Conservation (phyloP, 2,113 vertebrate genomes). For the Ceyx margarethae region DNA sequence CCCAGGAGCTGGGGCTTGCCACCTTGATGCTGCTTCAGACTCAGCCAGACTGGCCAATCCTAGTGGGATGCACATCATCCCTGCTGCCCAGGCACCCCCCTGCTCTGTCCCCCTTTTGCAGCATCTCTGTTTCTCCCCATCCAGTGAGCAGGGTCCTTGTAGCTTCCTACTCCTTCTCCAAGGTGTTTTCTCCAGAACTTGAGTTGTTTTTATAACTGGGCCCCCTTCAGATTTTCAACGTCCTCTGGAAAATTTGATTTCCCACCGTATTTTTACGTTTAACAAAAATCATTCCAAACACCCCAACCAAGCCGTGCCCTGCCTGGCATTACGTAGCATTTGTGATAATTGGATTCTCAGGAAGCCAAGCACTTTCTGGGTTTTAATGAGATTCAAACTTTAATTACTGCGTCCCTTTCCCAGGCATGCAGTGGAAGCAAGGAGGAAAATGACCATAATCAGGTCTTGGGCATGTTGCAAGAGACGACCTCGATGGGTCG, state of each 20-base stretch:
- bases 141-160: not conserved
- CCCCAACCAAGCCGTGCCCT: conserved; percentile 38
- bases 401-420: conserved; percentile 63
- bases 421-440: conserved; percentile 41
- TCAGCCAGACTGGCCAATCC: not conserved
- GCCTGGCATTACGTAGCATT: conserved; percentile 29
- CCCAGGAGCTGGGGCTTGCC: not conserved
- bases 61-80: not conserved
- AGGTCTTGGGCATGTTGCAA: conserved; percentile 28
- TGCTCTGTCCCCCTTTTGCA: not conserved
- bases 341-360: conserved; percentile 66
- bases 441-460: conserved; percentile 59
- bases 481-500: not conserved
- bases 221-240: not conserved
- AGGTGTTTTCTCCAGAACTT: not conserved
- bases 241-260: conserved; percentile 42
- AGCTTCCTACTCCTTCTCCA: not conserved
- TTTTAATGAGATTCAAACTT: conserved; percentile 65
- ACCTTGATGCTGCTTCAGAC: not conserved
- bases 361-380: conserved; percentile 59
- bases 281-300: conserved; percentile 46
- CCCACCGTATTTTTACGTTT: conserved; percentile 27
- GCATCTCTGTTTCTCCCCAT: not conserved
- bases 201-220: not conserved
- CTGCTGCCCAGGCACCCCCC: not conserved